phyloP scores from a whole-genome alignment of 1,140 invertebrate species.

The Atta colombica region DNA sequence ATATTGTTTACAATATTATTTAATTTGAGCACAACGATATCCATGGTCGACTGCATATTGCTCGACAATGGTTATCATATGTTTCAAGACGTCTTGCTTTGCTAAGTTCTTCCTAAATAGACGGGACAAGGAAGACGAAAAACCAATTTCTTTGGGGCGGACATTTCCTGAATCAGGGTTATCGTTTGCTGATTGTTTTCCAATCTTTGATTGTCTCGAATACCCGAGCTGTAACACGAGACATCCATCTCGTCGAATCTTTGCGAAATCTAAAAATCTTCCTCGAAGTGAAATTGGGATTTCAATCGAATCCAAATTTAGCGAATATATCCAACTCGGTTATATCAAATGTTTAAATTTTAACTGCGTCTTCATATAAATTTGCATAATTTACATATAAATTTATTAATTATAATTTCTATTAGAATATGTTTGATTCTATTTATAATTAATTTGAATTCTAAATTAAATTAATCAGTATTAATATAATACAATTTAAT shows the following conservation, averaged over 20 bases:
- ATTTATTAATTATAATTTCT: constrained; percentile 2
- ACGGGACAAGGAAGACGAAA: constrained; percentile 2
- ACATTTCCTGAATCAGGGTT: constrained; percentile 71
- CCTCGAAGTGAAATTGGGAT: constrained; percentile 17
- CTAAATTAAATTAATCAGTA: not conserved
- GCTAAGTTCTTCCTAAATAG: not conserved
- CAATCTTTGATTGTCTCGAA: constrained; percentile 77
- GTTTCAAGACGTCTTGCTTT: constrained; percentile 2
- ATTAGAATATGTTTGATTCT: not conserved
- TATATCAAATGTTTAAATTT: not conserved
- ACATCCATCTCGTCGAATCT: constrained; percentile 33
- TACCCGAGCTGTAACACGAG: constrained; percentile 66
- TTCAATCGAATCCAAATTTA: not conserved
- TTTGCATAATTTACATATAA: not conserved
- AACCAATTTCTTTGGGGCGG: constrained; percentile 17
- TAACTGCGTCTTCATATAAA: not conserved
- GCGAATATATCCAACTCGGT: not conserved
- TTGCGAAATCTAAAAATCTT: constrained; percentile 30
- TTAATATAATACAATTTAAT: not conserved
- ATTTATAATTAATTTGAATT: not conserved
- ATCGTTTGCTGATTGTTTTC: constrained; percentile 80
- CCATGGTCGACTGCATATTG: not conserved
- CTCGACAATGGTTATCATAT: not conserved
- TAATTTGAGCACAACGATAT: not conserved
- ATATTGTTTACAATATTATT: constrained; percentile 39